Conservation (phyloP, 2,797 vertebrate genomes). For the Numenius phaeopus region DNA sequence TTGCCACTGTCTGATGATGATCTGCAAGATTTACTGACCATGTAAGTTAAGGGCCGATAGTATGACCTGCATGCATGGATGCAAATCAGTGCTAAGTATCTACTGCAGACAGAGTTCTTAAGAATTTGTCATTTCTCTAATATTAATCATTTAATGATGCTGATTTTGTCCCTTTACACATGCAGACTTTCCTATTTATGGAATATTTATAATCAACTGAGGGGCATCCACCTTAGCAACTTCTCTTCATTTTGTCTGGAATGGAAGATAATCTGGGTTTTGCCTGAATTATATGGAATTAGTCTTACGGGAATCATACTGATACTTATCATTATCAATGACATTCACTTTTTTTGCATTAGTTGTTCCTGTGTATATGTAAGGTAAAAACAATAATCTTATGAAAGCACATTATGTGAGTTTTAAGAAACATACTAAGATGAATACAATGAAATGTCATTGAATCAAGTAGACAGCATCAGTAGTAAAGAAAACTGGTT, state of each 20-base stretch:
- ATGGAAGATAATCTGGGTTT: not conserved
- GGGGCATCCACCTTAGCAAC: not conserved
- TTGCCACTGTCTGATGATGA: conserved; percentile 87
- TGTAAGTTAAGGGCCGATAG: conserved; percentile 77
- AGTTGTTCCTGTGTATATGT: not conserved
- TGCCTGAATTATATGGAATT: not conserved
- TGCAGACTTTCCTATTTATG: not conserved
- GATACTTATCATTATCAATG: not conserved
- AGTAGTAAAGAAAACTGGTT: not conserved
- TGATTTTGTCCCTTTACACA: not conserved
- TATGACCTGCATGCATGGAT: not conserved
- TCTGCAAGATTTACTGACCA: conserved; percentile 80
- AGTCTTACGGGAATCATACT: not conserved
- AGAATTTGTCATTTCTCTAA: not conserved
- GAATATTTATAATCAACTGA: not conserved
- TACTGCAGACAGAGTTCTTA: not conserved
- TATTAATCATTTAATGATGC: not conserved
- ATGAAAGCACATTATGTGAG: not conserved
- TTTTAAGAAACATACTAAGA: not conserved
- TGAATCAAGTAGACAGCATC: not conserved
- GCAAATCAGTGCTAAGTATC: not conserved
- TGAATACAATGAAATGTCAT: not conserved
- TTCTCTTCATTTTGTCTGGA: not conserved
- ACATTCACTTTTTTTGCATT: not conserved
- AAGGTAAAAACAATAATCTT: not conserved